Percentiles rank a stretch among this genome's conserved stretches.
Evolutionary conservation across 2,888 invertebrate genomes (phyloP).

Genomic region (Macropis europaea): DNA sequence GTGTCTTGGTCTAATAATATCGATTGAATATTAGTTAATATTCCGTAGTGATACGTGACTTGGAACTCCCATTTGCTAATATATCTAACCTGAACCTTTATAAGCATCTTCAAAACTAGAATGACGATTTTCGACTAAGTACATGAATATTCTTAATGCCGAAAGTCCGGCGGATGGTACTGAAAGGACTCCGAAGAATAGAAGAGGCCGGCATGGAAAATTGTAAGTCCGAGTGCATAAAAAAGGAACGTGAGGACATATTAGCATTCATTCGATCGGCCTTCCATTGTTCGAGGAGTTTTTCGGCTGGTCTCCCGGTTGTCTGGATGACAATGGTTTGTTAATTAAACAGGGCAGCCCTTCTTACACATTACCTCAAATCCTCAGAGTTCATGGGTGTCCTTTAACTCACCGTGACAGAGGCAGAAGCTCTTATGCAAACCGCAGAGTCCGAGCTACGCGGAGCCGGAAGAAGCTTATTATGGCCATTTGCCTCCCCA

Average conservation of each 20-base stretch:
- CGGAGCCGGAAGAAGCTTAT: slow-evolving; percentile 56
- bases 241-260: slow-evolving; percentile 10
- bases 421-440: slow-evolving; percentile 59
- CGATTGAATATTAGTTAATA: too few species aligned
- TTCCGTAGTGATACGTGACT: too few species aligned
- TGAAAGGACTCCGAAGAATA: not conserved
- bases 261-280: slow-evolving; percentile 37
- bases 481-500: slow-evolving; percentile 58
- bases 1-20: too few species aligned
- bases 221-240: not conserved
- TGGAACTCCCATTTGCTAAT: too few species aligned
- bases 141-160: too few species aligned
- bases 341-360: slow-evolving; percentile 58
- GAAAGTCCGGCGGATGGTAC: not conserved
- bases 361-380: slow-evolving; percentile 54
- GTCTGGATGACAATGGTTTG: slow-evolving; percentile 43
- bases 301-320: not conserved
- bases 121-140: too few species aligned
- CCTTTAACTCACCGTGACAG: slow-evolving; percentile 54
- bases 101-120: too few species aligned
- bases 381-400: slow-evolving; percentile 46
- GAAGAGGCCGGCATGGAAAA: not conserved
- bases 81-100: too few species aligned
- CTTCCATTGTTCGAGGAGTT: slow-evolving; percentile 25
- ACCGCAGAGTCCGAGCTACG: slow-evolving; percentile 49